phyloP scores from a whole-genome alignment of 2,113 vertebrate genomes.

The Nansenia antarctica region DNA sequence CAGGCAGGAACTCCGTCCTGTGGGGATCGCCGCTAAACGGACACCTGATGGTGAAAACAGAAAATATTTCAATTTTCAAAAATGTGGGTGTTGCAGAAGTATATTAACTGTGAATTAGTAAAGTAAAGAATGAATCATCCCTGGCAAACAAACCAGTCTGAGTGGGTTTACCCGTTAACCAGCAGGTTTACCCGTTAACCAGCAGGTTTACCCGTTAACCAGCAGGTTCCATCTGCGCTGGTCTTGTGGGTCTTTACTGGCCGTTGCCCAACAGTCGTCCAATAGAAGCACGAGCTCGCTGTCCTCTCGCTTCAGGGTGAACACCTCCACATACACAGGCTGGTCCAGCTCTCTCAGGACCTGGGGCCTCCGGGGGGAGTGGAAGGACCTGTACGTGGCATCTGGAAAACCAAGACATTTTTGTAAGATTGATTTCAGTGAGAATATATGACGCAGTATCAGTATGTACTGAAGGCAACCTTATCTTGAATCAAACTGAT shows the following conservation, averaged over 20 bases:
- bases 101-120: not conserved
- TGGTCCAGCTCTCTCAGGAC: slow-evolving; percentile 67
- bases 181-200: too few species aligned
- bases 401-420: too few species aligned
- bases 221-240: slow-evolving; percentile 74
- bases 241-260: slow-evolving; percentile 45
- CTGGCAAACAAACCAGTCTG: not conserved
- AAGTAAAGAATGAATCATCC: too few species aligned
- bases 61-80: not conserved
- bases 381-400: slow-evolving; percentile 66
- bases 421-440: too few species aligned
- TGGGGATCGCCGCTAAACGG: slow-evolving; percentile 70
- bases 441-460: too few species aligned
- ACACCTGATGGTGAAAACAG: slow-evolving; percentile 58
- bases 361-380: slow-evolving; percentile 52
- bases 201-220: too few species aligned
- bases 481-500: not conserved
- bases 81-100: not conserved
- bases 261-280: slow-evolving; percentile 78
- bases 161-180: too few species aligned
- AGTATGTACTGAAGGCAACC: not conserved
- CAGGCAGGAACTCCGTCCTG: slow-evolving; percentile 51
- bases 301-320: slow-evolving; percentile 66
- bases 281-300: slow-evolving; percentile 64
- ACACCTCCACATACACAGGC: slow-evolving; percentile 75